A percentile compares a stretch with the other conserved stretches of the same genome.
Evolutionary conservation across 2,888 invertebrate genomes (phyloP).

Genomic region (Protula sp.): DNA sequence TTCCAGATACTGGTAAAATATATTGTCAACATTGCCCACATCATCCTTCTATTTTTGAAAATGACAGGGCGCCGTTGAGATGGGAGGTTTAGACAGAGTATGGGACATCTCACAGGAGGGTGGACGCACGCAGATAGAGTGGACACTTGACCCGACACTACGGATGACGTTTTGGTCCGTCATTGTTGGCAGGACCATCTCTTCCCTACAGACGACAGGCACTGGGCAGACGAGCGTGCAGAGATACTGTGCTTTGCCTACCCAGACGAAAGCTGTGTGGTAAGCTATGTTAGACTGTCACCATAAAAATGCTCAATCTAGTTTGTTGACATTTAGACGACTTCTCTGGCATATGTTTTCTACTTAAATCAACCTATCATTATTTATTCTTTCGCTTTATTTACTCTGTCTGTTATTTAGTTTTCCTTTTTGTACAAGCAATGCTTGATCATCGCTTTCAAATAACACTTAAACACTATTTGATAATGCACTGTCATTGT

Average conservation of each 20-base stretch:
- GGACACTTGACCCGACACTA: constrained; percentile 4
- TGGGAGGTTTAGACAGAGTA: constrained; percentile 8
- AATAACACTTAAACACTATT: too few species aligned
- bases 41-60: neutral
- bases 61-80: constrained; percentile 5
- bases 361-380: too few species aligned
- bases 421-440: too few species aligned
- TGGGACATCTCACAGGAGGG: constrained; percentile 7
- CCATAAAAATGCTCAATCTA: neutral
- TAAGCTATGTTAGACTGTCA: too few species aligned
- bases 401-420: too few species aligned
- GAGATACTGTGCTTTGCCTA: constrained; percentile 11
- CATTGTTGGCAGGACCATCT: constrained; percentile 8
- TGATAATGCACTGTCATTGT: too few species aligned
- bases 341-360: too few species aligned
- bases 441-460: too few species aligned
- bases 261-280: constrained; percentile 2
- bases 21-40: neutral
- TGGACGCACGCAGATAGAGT: neutral
- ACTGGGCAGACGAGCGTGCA: constrained; percentile 15
- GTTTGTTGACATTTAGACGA: too few species aligned
- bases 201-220: constrained; percentile 11
- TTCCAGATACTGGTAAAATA: too few species aligned
- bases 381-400: too few species aligned
- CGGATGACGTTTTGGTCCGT: constrained; percentile 17